These are phyloP conservation scores for Acyrthosiphon pisum DNA, from an alignment of 1,140 invertebrate species.

Conservation along the genomic window DNA sequence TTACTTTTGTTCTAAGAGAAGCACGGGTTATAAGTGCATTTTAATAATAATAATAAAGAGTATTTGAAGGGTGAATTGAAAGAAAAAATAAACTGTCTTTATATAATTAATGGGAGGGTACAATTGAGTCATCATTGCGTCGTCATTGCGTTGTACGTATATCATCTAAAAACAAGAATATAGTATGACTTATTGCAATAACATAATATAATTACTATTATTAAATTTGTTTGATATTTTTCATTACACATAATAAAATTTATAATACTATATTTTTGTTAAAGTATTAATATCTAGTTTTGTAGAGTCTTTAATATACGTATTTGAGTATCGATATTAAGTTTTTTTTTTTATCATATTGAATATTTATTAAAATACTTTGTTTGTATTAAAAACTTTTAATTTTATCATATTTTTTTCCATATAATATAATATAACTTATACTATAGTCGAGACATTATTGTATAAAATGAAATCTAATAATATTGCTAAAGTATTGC, in stretches of 20 bases:
- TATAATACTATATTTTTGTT: not conserved
- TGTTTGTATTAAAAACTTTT: not conserved
- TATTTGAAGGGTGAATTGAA: not conserved
- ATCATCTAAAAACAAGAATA: not conserved
- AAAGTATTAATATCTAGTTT: not conserved
- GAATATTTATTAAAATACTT: not conserved
- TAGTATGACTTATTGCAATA: not conserved
- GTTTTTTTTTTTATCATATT: not conserved
- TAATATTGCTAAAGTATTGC: not conserved
- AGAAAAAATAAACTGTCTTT: not conserved
- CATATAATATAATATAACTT: not conserved
- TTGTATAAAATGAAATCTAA: not conserved
- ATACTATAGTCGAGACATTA: not conserved
- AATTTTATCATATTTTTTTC: not conserved
- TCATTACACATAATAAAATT: not conserved
- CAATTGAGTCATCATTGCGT: no score
- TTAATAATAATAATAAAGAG: no score
- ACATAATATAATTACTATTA: not conserved
- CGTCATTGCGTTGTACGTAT: not conserved
- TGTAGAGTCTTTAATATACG: not conserved
- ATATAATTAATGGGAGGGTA: not conserved
- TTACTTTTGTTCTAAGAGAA: no score
- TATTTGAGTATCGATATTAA: not conserved
- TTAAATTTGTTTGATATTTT: not conserved
- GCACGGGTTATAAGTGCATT: no score